Percentiles rank a stretch among this genome's conserved stretches.
These are phyloP conservation scores for Tapirus indicus DNA, from an alignment of 2,797 vertebrate genomes.

Conservation along the genomic window DNA sequence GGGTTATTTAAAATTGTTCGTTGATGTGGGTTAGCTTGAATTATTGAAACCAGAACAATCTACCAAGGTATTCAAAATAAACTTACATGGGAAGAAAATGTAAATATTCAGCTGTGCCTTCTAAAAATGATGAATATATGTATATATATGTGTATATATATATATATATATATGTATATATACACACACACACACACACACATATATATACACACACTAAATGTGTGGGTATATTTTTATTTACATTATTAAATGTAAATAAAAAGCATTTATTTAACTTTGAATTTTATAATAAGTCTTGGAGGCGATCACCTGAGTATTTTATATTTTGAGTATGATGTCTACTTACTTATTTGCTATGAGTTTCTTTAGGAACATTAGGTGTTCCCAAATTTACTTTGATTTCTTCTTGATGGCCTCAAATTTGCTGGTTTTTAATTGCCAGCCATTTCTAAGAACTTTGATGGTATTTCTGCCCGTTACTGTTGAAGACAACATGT, in stretches of 20 bases:
- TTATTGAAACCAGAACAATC: background rate
- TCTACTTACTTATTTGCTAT: background rate
- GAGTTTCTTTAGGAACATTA: background rate
- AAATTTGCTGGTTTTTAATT: constrained; percentile 31
- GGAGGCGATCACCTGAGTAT: background rate
- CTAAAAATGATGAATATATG: background rate
- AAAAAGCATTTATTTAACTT: constrained; percentile 18
- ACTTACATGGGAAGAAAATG: background rate
- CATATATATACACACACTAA: background rate
- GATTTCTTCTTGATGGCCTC: background rate
- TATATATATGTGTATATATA: no score
- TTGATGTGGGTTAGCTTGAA: background rate
- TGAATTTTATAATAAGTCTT: background rate
- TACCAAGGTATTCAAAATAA: background rate
- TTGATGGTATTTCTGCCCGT: background rate
- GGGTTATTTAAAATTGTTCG: background rate
- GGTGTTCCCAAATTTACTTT: background rate
- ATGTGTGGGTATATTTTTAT: no score
- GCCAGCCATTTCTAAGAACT: background rate
- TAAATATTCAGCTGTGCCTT: background rate
- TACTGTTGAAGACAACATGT: background rate
- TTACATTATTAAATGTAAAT: background rate
- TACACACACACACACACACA: background rate
- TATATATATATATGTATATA: no score
- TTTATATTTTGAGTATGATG: background rate